Percentiles rank a stretch among this genome's conserved stretches.
Conservation (phyloP, 1,140 invertebrate genomes). For the Zophobas morio region DNA sequence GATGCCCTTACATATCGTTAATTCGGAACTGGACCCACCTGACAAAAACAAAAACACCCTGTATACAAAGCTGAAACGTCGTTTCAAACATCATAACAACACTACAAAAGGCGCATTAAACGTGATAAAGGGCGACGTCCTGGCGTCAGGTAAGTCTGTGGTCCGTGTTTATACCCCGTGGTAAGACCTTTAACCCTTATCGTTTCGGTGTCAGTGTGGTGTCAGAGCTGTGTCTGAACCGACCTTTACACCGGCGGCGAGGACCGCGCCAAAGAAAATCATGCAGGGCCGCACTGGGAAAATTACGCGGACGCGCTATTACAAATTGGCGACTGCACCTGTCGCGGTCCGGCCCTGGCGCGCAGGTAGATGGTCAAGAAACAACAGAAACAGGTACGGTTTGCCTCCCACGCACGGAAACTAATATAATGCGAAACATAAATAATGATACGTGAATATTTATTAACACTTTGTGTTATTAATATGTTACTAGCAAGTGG, state of each 20-base stretch:
- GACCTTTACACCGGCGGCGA: slow-evolving; percentile 20
- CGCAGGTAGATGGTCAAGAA: neutral
- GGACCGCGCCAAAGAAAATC: neutral
- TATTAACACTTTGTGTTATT: slow-evolving; percentile 46
- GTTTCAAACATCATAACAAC: slow-evolving; percentile 2
- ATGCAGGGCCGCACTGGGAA: neutral
- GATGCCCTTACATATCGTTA: slow-evolving; percentile 26
- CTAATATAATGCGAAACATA: slow-evolving; percentile 43
- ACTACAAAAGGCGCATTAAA: neutral
- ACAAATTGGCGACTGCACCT: too few relatives aligned
- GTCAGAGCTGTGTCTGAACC: slow-evolving; percentile 30
- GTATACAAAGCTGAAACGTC: slow-evolving; percentile 3
- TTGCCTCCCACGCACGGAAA: slow-evolving; percentile 21
- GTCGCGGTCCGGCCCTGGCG: too few relatives aligned
- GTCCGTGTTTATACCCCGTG: slow-evolving; percentile 41
- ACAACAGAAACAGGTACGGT: slow-evolving; percentile 10
- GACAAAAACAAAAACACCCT: slow-evolving; percentile 34
- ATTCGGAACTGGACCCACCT: slow-evolving; percentile 40
- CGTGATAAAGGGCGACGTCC: slow-evolving; percentile 36
- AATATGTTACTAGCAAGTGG: slow-evolving; percentile 45
- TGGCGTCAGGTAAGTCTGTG: slow-evolving; percentile 28
- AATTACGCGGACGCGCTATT: too few relatives aligned
- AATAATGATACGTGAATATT: slow-evolving; percentile 46
- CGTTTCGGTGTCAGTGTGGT: slow-evolving; percentile 44
- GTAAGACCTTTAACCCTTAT: slow-evolving; percentile 48